Conservation (phyloP, 1,140 invertebrate species). For the Scaptomyza montana region DNA sequence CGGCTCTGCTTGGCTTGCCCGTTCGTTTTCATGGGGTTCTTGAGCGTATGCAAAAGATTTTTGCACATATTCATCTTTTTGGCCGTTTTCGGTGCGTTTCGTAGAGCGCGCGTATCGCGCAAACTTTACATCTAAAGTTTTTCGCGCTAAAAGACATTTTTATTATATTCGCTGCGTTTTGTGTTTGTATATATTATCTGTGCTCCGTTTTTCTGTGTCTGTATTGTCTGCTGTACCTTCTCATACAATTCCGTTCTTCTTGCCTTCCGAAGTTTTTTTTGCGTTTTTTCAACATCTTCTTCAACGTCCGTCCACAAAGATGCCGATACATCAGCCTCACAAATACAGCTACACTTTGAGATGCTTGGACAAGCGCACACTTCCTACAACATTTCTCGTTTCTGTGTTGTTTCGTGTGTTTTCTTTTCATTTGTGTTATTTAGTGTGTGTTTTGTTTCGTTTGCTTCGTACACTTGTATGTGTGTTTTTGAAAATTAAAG, state of each 20-base stretch:
- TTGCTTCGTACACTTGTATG: slow-evolving; percentile 22
- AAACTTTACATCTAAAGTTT: slow-evolving; percentile 58
- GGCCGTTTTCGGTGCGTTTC: slow-evolving; percentile 84
- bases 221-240: slow-evolving; percentile 24
- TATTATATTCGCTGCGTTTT: slow-evolving; percentile 33
- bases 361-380: slow-evolving; percentile 7
- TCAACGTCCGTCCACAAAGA: slow-evolving; percentile 26
- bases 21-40: slow-evolving; percentile 78
- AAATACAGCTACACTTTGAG: slow-evolving; percentile 6
- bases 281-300: slow-evolving; percentile 28
- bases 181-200: slow-evolving; percentile 4
- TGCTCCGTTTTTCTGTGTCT: slow-evolving; percentile 41
- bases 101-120: slow-evolving; percentile 69
- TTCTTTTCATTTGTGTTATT: slow-evolving; percentile 35
- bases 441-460: slow-evolving; percentile 55
- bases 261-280: slow-evolving; percentile 17
- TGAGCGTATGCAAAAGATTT: slow-evolving; percentile 84
- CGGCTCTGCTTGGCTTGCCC: slow-evolving; percentile 56
- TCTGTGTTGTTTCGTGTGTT: slow-evolving; percentile 3
- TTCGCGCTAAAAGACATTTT: slow-evolving; percentile 67
- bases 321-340: slow-evolving; percentile 48
- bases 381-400: slow-evolving; percentile 50
- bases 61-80: slow-evolving; percentile 84
- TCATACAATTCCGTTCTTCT: slow-evolving; percentile 18
- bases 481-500: slow-evolving; percentile 20